Evolutionary conservation across 2,797 vertebrate species (phyloP).

Genomic region (Chrysocyon brachyurus): DNA sequence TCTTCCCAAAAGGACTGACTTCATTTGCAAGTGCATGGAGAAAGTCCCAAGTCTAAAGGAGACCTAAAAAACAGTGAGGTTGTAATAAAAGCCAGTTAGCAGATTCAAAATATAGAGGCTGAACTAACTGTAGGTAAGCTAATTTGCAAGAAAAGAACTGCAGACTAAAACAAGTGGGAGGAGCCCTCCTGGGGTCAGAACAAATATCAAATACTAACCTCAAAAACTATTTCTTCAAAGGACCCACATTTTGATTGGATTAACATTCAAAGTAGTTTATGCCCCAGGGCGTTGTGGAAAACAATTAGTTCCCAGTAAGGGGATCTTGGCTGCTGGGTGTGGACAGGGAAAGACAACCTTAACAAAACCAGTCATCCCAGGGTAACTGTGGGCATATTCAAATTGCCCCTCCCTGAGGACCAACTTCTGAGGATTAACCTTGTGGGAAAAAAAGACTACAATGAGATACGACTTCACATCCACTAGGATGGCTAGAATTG

Average conservation of each 20-base stretch:
- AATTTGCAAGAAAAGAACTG: neutral
- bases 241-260: neutral
- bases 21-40: neutral
- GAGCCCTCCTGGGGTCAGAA: neutral
- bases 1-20: neutral
- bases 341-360: neutral
- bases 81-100: neutral
- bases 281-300: neutral
- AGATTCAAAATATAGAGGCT: neutral
- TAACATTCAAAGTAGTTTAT: neutral
- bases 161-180: neutral
- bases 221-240: neutral
- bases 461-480: neutral
- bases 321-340: neutral
- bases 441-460: neutral
- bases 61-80: neutral
- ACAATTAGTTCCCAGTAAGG: neutral
- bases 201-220: neutral
- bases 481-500: neutral
- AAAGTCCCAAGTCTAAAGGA: neutral
- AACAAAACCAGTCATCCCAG: neutral
- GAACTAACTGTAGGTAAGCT: neutral
- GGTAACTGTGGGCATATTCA: slow-evolving; percentile 11
- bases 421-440: neutral
- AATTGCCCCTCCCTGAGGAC: neutral